Conservation (phyloP, 2,888 invertebrate genomes). For the Linyphia triangularis region DNA sequence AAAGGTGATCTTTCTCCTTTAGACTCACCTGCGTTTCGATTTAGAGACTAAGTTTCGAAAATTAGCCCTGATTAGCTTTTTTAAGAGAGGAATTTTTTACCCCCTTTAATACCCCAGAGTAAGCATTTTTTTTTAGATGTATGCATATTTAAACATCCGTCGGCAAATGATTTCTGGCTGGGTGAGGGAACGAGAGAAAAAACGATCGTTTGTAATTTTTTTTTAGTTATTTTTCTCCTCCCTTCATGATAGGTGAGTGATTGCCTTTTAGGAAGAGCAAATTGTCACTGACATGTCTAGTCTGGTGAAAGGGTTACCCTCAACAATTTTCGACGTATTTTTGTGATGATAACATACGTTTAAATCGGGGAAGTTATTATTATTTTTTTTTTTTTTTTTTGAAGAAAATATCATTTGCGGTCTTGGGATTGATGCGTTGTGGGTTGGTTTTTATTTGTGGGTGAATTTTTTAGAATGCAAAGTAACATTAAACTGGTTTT, state of each 20-base stretch:
- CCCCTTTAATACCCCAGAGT: conserved; percentile 8
- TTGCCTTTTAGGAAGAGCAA: conserved; percentile 49
- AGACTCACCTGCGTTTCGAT: conserved; percentile 53
- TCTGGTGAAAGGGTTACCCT: conserved; percentile 48
- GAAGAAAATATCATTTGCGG: conserved; percentile 30
- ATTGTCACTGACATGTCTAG: conserved; percentile 41
- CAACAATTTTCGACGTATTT: conserved; percentile 14
- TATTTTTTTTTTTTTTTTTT: not conserved
- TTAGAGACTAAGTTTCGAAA: conserved; percentile 60
- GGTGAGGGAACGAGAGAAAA: conserved; percentile 31
- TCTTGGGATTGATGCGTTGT: not conserved
- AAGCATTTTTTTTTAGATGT: conserved; percentile 49
- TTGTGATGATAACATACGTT: conserved; percentile 18
- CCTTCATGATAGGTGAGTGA: conserved; percentile 38
- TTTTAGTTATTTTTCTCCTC: not conserved
- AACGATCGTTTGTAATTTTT: conserved; percentile 1
- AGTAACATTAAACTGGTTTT: not conserved
- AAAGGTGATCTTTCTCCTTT: conserved; percentile 52
- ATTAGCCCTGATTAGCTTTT: conserved; percentile 71
- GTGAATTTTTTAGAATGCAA: not conserved
- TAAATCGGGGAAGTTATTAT: conserved; percentile 10
- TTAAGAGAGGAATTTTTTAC: conserved; percentile 29
- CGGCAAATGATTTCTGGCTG: conserved; percentile 51
- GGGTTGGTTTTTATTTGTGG: not conserved
- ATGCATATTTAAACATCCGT: conserved; percentile 73